Conservation (phyloP, 1,140 invertebrate genomes). For the Wasmannia auropunctata region DNA sequence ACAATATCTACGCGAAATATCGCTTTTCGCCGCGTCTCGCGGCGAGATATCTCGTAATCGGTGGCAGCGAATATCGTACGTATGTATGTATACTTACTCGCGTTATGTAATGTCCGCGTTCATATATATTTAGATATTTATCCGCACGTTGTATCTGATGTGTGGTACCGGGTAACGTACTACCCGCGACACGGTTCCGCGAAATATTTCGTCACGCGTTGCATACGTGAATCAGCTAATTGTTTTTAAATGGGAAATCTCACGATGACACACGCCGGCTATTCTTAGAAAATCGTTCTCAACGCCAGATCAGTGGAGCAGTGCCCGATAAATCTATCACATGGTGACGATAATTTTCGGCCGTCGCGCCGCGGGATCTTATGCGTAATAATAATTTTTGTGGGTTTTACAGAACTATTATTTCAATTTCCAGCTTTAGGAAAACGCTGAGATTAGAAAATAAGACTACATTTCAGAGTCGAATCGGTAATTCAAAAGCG, state of each 20-base stretch:
- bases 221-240: not conserved
- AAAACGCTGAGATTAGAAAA: not conserved
- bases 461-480: not conserved
- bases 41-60: not conserved
- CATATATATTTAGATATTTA: not conserved
- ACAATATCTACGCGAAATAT: not conserved
- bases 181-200: not conserved
- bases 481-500: not conserved
- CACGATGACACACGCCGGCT: not conserved
- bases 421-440: not conserved
- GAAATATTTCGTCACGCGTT: slow-evolving; percentile 1
- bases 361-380: not conserved
- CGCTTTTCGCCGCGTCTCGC: not conserved
- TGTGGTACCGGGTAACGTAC: no score
- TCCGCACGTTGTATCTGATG: not conserved
- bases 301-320: not conserved
- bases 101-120: not conserved
- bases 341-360: not conserved
- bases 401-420: not conserved
- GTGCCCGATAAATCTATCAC: not conserved
- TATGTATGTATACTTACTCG: not conserved
- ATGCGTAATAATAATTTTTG: not conserved
- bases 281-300: not conserved
- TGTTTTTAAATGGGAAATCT: not conserved
- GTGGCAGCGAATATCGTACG: not conserved